phyloP scores from a whole-genome alignment of 2,888 invertebrate species.

The Beris chalybata region DNA sequence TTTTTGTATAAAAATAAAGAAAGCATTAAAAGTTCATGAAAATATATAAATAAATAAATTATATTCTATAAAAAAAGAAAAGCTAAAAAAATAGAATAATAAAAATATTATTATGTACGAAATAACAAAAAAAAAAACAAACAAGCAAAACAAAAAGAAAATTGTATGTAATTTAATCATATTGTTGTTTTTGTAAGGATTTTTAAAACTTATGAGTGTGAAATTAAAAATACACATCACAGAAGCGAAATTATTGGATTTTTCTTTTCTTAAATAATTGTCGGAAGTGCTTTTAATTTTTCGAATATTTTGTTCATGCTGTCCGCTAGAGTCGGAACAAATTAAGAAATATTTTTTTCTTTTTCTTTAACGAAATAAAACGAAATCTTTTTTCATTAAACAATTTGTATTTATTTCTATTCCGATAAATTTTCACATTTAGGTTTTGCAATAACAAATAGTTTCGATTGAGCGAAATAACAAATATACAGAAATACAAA shows the following conservation, averaged over 20 bases:
- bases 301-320: too few species aligned
- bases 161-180: constrained; percentile 34
- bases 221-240: constrained; percentile 34
- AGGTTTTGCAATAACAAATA: too few species aligned
- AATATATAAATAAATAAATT: constrained; percentile 6
- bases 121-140: constrained; percentile 17
- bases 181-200: constrained; percentile 40
- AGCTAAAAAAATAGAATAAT: constrained; percentile 5
- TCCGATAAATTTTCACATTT: too few species aligned
- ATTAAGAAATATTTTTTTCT: too few species aligned
- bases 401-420: too few species aligned
- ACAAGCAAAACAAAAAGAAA: constrained; percentile 6
- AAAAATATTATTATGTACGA: constrained; percentile 20
- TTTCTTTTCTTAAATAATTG: constrained; percentile 1
- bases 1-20: constrained; percentile 35
- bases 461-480: too few species aligned
- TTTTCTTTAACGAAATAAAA: too few species aligned
- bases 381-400: too few species aligned
- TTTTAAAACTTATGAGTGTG: constrained; percentile 39
- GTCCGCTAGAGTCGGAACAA: too few species aligned
- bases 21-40: constrained; percentile 17
- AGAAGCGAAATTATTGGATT: constrained; percentile 4
- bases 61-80: constrained; percentile 5
- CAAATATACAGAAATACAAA: too few species aligned
- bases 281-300: too few species aligned